Conservation (phyloP, 2,113 vertebrate genomes). For the Sakesphorus luctuosus region DNA sequence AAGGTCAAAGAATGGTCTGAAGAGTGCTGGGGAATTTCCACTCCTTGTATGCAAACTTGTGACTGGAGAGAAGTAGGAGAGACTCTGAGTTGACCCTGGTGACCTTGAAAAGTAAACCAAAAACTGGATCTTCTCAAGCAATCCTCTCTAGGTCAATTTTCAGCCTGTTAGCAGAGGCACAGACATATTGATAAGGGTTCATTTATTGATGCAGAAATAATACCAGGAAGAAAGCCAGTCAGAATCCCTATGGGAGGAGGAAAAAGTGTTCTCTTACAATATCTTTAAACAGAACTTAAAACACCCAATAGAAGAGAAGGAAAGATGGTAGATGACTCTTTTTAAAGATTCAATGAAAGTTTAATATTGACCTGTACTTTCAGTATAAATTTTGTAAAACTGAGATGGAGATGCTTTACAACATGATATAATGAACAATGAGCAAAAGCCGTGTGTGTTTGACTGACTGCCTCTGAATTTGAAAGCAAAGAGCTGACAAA, state of each 20-base stretch:
- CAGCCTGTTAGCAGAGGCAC: neutral
- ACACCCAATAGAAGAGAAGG: neutral
- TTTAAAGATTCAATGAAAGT: neutral
- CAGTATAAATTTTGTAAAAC: neutral
- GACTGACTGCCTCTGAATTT: neutral
- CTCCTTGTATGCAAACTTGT: neutral
- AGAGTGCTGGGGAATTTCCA: slow-evolving; percentile 23
- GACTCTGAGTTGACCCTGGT: neutral
- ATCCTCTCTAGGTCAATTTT: neutral
- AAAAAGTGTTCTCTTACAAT: neutral
- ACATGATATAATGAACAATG: neutral
- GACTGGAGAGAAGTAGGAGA: neutral
- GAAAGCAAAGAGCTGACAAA: neutral
- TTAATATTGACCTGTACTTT: neutral
- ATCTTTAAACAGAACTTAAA: neutral
- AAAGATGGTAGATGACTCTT: neutral
- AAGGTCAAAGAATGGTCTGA: slow-evolving; percentile 36
- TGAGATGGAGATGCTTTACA: neutral
- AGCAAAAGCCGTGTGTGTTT: neutral
- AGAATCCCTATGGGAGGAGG: neutral
- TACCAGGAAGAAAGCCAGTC: neutral
- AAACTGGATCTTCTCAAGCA: neutral
- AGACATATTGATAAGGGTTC: neutral
- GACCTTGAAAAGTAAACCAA: neutral
- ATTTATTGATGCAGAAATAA: neutral